Base-by-base conservation (phyloP, 1,140 invertebrate species). In the Drosophila pectinifera region DNA sequence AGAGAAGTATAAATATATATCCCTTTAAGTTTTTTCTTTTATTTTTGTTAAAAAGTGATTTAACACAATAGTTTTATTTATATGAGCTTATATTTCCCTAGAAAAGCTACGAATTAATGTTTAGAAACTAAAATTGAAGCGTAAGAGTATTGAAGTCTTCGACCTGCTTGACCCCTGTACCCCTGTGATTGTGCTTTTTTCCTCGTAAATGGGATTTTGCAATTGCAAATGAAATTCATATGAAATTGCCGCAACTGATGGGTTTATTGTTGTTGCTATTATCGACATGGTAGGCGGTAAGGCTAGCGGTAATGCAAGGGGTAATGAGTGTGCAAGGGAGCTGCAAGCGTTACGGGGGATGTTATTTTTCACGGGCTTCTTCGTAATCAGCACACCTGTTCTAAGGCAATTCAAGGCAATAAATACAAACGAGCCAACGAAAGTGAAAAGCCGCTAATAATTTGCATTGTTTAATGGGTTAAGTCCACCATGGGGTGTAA, bases 331-430 rank as follows among this genome's bases (percentile, higher is more conserved):
- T 31, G 26, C 20, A 16, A 14, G 46, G 46, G 8, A 3, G 18
- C 28, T 10, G 3, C 46, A 20, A 16, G 14, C 54, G 38, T 18
- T 31, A 45, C 22, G 36, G 31, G 46, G 49, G 14, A 26, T 72
- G 79, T 54, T 67, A 69, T 81, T 85, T 85, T 82, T 82, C 81
- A 88, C 82, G 82, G 83, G 72, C 69, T 68, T 70, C 80, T 86
- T 86, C 62, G 82, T 86, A 86, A 86, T 86, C 82, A 56, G 53
- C 85, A 85, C 83, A 86, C 83, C 83, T 88, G 83, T 89, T 88
- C 79, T 73, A 51, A 38, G 34, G 59, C 41, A 58, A 58, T 20
- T 28, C 18, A 62, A 28, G 41, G 49, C 49, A 36, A 36, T 8
- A 31, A 31, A 20, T 28, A 34, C 48, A 20, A 42, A 18, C 64